A percentile compares a stretch with the other conserved stretches of the same genome.
These are phyloP conservation scores for Cervus canadensis DNA, from an alignment of 2,113 vertebrate species.

Conservation along the genomic window DNA sequence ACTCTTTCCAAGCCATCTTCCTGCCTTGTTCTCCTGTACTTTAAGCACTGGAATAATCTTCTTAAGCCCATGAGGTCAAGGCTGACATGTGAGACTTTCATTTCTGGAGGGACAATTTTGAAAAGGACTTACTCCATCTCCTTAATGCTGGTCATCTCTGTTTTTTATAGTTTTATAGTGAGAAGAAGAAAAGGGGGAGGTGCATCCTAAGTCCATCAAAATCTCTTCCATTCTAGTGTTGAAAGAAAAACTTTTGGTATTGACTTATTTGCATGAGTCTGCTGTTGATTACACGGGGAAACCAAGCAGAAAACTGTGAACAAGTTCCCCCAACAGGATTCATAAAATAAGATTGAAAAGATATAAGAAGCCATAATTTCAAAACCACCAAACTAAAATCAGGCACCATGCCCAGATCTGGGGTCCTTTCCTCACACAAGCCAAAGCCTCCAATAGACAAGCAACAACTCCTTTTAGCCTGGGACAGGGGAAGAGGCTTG, in stretches of 20 bases:
- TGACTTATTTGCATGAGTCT: not conserved
- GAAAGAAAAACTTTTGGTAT: conserved; percentile 11
- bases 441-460: conserved; percentile 23
- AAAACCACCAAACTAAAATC: conserved; percentile 32
- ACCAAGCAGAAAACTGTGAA: conserved; percentile 25
- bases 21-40: not conserved
- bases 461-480: not conserved
- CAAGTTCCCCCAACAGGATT: not conserved
- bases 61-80: not conserved
- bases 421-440: not conserved
- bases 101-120: not conserved
- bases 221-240: not conserved
- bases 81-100: not conserved
- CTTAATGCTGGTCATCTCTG: not conserved
- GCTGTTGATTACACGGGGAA: conserved; percentile 13
- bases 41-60: not conserved
- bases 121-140: not conserved
- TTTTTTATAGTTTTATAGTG: not conserved
- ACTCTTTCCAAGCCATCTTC: not conserved
- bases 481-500: not conserved
- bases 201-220: not conserved
- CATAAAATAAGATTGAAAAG: conserved; percentile 49
- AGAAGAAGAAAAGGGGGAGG: not conserved
- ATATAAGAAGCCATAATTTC: conserved; percentile 14
- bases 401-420: not conserved